Conservation (phyloP, 23 tunicate genomes). For the Clavelina lepadiformis region DNA sequence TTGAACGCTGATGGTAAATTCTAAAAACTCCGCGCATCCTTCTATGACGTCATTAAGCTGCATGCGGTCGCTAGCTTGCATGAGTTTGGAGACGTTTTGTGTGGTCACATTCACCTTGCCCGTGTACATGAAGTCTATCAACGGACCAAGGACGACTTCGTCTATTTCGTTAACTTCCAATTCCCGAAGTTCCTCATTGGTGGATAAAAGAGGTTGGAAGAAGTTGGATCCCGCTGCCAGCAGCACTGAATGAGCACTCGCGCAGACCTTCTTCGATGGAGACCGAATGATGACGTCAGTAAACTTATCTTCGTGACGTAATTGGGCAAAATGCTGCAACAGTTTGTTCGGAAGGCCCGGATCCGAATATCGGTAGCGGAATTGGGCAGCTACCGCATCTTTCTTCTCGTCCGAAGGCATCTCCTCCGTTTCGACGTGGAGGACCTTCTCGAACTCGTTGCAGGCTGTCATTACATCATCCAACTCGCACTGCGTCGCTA, state of each 20-base stretch:
- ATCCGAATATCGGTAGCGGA: conserved; percentile 69
- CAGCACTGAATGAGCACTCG: conserved; percentile 40
- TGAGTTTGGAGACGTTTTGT: conserved; percentile 35
- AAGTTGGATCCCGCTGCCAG: conserved; percentile 28
- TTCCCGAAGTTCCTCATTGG: conserved; percentile 4
- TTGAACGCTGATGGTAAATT: conserved; percentile 28
- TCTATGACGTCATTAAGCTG: conserved; percentile 44
- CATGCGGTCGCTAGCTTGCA: conserved; percentile 30
- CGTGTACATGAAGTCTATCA: conserved; percentile 53
- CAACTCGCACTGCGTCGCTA: conserved; percentile 58
- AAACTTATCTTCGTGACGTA: conserved; percentile 28
- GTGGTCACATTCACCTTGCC: conserved; percentile 41
- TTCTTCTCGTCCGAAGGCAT: conserved; percentile 39
- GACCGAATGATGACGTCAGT: conserved; percentile 45
- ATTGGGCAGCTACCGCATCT: conserved; percentile 40
- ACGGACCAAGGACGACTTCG: conserved; percentile 31
- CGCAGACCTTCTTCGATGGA: conserved; percentile 6
- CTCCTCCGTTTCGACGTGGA: conserved; percentile 26
- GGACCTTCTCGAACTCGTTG: conserved; percentile 56
- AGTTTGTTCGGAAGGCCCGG: conserved; percentile 61
- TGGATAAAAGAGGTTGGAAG: conserved; percentile 25
- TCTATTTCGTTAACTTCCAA: conserved; percentile 29
- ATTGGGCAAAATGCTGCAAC: conserved; percentile 54
- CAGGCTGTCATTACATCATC: conserved; percentile 74
- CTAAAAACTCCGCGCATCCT: conserved; percentile 76